Evolutionary conservation across 2,797 vertebrate species (phyloP).

Genomic region (Syngnathus rostellatus): DNA sequence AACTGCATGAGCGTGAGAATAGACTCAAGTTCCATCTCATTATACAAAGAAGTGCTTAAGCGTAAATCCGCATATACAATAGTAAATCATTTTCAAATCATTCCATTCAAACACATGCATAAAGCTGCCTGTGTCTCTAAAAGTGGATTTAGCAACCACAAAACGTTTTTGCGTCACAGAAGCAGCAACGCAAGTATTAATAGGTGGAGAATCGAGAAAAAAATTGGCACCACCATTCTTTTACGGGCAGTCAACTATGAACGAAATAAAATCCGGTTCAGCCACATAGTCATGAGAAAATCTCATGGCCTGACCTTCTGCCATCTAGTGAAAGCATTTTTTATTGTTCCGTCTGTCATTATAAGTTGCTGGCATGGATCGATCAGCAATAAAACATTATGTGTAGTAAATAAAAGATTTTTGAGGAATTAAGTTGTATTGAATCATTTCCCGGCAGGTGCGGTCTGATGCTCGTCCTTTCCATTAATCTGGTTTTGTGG

Average conservation of each 20-base stretch:
- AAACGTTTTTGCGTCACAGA: background rate
- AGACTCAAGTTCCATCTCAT: background rate
- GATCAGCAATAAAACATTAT: no score
- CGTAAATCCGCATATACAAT: background rate
- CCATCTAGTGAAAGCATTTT: no score
- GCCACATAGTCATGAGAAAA: background rate
- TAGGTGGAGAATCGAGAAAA: background rate
- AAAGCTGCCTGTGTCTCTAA: background rate
- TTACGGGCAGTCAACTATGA: background rate
- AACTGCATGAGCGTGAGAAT: background rate
- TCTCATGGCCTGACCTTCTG: background rate
- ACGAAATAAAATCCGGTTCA: background rate
- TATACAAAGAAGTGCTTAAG: background rate
- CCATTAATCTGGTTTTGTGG: slow-evolving; percentile 88
- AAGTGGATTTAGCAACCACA: background rate
- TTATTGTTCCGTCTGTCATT: no score
- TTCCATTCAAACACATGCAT: background rate
- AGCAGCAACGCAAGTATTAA: background rate
- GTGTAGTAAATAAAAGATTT: no score
- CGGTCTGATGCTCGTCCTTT: slow-evolving; percentile 85
- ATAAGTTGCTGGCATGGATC: no score
- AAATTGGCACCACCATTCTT: background rate
- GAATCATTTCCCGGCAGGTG: slow-evolving; percentile 62
- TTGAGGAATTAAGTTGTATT: no score
- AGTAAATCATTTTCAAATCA: background rate